Evolutionary conservation across 2,113 vertebrate genomes (phyloP), one percentile per base, ranked within the genome.

Genomic region (Notothenia coriiceps): DNA sequence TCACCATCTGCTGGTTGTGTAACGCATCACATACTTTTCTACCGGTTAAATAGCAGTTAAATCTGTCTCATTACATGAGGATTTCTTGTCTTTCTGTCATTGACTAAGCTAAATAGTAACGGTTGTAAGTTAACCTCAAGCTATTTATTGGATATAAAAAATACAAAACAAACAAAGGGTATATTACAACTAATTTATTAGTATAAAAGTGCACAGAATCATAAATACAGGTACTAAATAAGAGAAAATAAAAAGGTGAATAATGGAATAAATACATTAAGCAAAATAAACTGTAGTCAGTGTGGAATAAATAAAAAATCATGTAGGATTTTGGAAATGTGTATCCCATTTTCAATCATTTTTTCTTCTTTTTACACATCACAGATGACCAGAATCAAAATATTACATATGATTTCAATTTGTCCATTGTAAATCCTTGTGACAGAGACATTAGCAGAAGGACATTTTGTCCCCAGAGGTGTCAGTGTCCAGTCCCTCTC

Each of bases 151-250:
- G 62, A 50, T 47, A 2, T 20, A 20, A 3, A 67, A 54, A 50
- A 13, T n/a, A 55, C 44, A 47, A 44, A 18, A n/a, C 18, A 46
- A 82, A 52, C 1, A 35, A 59, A 29, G 12, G 12, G 2, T 70
- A 66, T 63, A 71, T 75, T 79, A 82, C 14, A 18, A 59, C 10
- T 73, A 74, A 79, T 92, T 80, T 87, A 88, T 90, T 85, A 71
- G 3, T 85, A 78, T 49, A 77, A 87, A 90, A 86, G 92, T 93
- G 82, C 87, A 90, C 51, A 82, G 73, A 82, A 84, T 76, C 0
- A 84, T 79, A 86, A 73, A 89, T 87, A 84, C 0, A 72, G 0
- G 49, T 69, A 44, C 83, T 88, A 89, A 89, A 91, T 84, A 84
- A 4, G 35, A 8, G 35, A 7, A 7, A 40, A 40, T 40, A 40